Conservation (phyloP, 1,140 invertebrate genomes). For the Papilio helenus region DNA sequence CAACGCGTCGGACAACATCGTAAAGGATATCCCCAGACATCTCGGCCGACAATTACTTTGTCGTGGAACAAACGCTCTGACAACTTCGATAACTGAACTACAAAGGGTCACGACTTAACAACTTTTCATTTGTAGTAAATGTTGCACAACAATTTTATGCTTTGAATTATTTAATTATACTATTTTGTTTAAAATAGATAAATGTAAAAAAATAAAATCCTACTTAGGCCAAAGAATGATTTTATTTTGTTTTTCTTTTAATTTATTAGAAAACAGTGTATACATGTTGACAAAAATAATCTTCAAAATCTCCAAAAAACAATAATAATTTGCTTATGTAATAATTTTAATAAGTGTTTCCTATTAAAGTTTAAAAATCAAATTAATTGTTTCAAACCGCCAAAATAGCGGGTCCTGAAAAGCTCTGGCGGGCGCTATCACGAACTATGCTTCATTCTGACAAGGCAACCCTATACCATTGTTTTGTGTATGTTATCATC, state of each 20-base stretch:
- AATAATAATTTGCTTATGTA: too few relatives aligned
- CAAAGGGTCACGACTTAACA: conserved; percentile 17
- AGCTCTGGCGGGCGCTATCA: conserved; percentile 43
- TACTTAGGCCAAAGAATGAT: too few relatives aligned
- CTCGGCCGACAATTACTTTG: conserved; percentile 15
- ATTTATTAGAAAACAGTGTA: too few relatives aligned
- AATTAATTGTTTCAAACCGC: conserved; percentile 20
- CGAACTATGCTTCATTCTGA: too few relatives aligned
- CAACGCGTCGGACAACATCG: conserved; percentile 9
- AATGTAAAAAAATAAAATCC: too few relatives aligned
- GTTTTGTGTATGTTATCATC: too few relatives aligned
- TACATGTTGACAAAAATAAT: too few relatives aligned
- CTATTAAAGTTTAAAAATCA: conserved; percentile 16
- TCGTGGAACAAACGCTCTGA: conserved; percentile 19
- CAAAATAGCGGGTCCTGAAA: conserved; percentile 21
- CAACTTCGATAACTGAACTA: conserved; percentile 17
- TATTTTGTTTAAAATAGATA: too few relatives aligned
- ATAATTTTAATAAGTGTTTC: not conserved
- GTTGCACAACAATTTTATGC: not conserved
- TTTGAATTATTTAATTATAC: not conserved
- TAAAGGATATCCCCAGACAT: conserved; percentile 27
- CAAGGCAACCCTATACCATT: too few relatives aligned
- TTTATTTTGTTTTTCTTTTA: too few relatives aligned
- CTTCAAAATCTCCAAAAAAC: too few relatives aligned
- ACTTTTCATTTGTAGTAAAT: conserved; percentile 24